phyloP scores from a whole-genome alignment of 2,797 vertebrate species.

The Cirrhinus molitorella region DNA sequence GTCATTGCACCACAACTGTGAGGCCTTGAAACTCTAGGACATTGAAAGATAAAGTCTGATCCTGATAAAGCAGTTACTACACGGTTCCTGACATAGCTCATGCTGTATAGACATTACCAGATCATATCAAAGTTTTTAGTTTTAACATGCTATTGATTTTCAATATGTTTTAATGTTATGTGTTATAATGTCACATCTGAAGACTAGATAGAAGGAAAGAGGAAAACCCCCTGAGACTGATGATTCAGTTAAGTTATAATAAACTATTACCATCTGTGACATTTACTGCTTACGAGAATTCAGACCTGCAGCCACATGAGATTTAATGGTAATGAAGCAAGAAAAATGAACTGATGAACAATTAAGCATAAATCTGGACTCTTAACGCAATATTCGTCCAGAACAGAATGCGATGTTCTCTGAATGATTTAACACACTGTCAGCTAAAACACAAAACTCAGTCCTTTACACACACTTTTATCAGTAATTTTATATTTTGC shows the following conservation, averaged over 20 bases:
- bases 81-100: not conserved
- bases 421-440: constrained; percentile 38
- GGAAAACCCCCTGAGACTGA: not conserved
- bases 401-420: constrained; percentile 14
- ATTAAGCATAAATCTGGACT: constrained; percentile 23
- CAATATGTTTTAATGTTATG: not conserved
- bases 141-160: not conserved
- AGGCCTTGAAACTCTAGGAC: not conserved
- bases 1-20: not conserved
- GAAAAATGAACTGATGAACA: constrained; percentile 26
- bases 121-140: not conserved
- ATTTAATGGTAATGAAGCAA: constrained; percentile 31
- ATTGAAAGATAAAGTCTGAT: not conserved
- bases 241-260: constrained; percentile 9
- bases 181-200: not conserved
- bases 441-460: constrained; percentile 25
- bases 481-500: not conserved
- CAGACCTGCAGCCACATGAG: constrained; percentile 34
- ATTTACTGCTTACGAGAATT: constrained; percentile 41
- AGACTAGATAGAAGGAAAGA: not conserved
- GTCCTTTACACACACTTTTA: not conserved
- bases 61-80: not conserved
- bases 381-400: not conserved
- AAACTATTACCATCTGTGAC: constrained; percentile 18
- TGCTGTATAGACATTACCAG: not conserved